Percentiles rank a stretch among this genome's conserved stretches.
Conservation (phyloP, 1,140 invertebrate genomes). For the Brachionus asplanchnoidis region DNA sequence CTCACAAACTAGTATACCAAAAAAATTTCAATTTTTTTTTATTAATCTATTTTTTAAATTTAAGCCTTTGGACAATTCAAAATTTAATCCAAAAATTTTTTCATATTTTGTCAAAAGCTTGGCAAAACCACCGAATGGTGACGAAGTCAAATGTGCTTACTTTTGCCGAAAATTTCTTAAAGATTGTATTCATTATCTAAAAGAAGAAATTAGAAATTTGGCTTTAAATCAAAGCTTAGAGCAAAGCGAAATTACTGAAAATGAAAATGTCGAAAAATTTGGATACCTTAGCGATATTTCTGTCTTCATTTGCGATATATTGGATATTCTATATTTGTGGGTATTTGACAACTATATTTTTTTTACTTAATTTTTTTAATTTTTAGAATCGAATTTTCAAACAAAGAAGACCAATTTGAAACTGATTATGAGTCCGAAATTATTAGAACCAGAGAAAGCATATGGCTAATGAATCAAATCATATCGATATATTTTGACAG, state of each 20-base stretch:
- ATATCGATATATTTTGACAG: constrained; percentile 10
- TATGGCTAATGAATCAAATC: constrained; percentile 38
- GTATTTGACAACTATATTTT: neutral
- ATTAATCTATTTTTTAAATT: neutral
- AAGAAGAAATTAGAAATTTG: neutral
- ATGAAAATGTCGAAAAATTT: neutral
- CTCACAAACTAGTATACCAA: neutral
- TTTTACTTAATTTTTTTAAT: neutral
- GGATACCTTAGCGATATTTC: neutral
- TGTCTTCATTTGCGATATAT: neutral
- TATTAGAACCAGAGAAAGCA: neutral
- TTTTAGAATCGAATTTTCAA: neutral
- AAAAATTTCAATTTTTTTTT: neutral
- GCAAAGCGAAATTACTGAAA: neutral
- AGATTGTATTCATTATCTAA: neutral
- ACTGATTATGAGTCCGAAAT: neutral
- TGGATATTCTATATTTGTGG: neutral
- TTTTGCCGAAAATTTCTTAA: constrained; percentile 36
- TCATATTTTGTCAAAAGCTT: constrained; percentile 3
- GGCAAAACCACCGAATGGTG: neutral
- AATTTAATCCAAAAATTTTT: constrained; percentile 30
- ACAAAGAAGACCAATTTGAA: neutral
- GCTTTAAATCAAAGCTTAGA: neutral
- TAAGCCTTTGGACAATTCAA: neutral
- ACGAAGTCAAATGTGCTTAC: constrained; percentile 7